Percentiles rank a stretch among this genome's conserved stretches.
Conservation (phyloP, 2,888 invertebrate species). For the Caenorhabditis japonica region DNA sequence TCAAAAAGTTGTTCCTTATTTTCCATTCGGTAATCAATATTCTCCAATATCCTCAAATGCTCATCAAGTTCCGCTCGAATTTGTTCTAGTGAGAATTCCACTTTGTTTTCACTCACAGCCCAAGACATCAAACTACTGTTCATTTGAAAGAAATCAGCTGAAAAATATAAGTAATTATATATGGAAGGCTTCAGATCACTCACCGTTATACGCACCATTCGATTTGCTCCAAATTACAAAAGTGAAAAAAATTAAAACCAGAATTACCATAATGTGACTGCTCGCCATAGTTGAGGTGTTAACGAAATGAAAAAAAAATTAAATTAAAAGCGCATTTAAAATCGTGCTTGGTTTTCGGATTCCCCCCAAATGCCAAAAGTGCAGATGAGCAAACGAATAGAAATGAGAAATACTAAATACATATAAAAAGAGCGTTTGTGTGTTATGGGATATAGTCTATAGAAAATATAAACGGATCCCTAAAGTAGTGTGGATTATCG, state of each 20-base stretch:
- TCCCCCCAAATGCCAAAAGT: background rate
- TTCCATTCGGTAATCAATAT: background rate
- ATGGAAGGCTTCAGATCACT: no score
- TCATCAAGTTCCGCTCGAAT: constrained; percentile 8
- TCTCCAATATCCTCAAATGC: constrained; percentile 1
- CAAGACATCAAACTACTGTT: background rate
- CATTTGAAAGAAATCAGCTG: background rate
- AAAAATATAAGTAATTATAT: no score
- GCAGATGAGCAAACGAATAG: constrained; percentile 12
- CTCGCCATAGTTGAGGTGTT: constrained; percentile 3
- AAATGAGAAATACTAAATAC: no score
- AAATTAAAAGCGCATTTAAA: no score
- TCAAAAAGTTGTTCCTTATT: constrained; percentile 5
- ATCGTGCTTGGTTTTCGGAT: no score
- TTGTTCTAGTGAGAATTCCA: constrained; percentile 5
- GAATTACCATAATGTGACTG: background rate
- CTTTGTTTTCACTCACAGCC: background rate
- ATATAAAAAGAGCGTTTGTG: no score
- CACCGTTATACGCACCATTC: background rate
- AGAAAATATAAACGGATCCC: no score
- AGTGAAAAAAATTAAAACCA: background rate
- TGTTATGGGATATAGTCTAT: no score
- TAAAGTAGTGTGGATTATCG: no score
- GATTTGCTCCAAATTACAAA: background rate
- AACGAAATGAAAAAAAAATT: background rate